Conservation (phyloP, 23 tunicate genomes). For the Trididemnum nubilum region DNA sequence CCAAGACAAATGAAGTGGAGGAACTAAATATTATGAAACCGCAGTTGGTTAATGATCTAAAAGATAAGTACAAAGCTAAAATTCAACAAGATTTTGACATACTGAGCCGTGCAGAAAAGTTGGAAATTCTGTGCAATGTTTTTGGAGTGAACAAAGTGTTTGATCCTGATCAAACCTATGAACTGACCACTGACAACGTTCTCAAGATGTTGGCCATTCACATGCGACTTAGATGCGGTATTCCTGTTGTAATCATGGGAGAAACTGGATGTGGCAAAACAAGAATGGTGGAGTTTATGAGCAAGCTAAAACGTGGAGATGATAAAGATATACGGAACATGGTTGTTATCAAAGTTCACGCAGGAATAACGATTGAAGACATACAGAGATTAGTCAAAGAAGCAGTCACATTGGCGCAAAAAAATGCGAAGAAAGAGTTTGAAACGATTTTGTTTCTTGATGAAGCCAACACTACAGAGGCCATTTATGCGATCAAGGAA, state of each 20-base stretch:
- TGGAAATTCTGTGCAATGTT: conserved; percentile 38
- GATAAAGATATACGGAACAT: conserved; percentile 16
- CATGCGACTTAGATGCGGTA: conserved; percentile 64
- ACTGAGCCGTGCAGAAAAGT: conserved; percentile 31
- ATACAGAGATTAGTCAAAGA: conserved; percentile 28
- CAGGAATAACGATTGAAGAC: conserved; percentile 35
- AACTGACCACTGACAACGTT: conserved; percentile 73
- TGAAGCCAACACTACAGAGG: conserved; percentile 72
- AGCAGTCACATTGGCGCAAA: conserved; percentile 22
- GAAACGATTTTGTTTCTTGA: conserved; percentile 51
- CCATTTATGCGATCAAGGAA: conserved; percentile 69
- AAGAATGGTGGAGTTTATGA: conserved; percentile 75
- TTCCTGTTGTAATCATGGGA: conserved; percentile 71
- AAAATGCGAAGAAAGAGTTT: neutral
- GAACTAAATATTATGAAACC: conserved; percentile 4
- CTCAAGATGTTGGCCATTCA: conserved; percentile 67
- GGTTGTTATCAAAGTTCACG: conserved; percentile 58
- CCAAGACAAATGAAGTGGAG: conserved; percentile 13
- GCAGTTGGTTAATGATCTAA: conserved; percentile 20
- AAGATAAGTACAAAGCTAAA: conserved; percentile 4
- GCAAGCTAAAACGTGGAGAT: conserved; percentile 34
- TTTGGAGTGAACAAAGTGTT: conserved; percentile 18
- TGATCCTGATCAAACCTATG: conserved; percentile 72
- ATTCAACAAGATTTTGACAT: conserved; percentile 35
- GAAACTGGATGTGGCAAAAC: conserved; percentile 84